These are phyloP conservation scores for Gadopsis marmoratus DNA, from an alignment of 2,797 vertebrate species.

Conservation along the genomic window DNA sequence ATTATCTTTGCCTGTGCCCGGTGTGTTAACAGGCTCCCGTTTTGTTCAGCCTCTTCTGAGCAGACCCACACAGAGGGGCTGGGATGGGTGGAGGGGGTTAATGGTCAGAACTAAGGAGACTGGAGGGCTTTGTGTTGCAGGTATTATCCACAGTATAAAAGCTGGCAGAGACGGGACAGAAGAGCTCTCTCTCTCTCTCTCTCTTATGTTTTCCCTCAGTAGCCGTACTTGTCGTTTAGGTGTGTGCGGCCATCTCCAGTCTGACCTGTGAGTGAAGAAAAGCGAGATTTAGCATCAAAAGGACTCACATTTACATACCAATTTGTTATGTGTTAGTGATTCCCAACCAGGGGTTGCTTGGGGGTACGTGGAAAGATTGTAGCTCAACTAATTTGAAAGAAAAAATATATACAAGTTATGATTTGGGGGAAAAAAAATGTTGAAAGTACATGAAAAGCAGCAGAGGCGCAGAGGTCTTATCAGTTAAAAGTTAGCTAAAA, in stretches of 20 bases:
- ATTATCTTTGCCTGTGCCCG: background rate
- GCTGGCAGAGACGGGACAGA: conserved; percentile 17
- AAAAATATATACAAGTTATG: too few species aligned
- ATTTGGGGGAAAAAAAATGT: too few species aligned
- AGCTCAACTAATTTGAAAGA: too few species aligned
- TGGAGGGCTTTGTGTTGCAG: conserved; percentile 45
- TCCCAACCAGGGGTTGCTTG: too few species aligned
- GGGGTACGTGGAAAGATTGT: too few species aligned
- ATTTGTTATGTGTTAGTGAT: background rate
- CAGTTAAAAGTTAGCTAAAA: too few species aligned
- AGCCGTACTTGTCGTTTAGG: conserved; percentile 97
- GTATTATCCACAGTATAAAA: conserved; percentile 34
- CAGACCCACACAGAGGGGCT: conserved; percentile 1
- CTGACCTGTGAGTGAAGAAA: conserved; percentile 85
- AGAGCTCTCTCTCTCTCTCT: conserved; percentile 9
- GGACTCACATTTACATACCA: background rate
- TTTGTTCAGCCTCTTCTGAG: background rate
- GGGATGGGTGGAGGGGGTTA: conserved; percentile 27
- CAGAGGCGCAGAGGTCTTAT: too few species aligned
- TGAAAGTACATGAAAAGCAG: background rate
- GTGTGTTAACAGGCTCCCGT: background rate
- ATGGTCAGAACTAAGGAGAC: conserved; percentile 16
- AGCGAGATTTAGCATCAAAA: background rate
- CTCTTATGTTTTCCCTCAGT: conserved; percentile 83
- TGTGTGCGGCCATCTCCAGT: conserved; percentile 96